Evolutionary conservation across 2,113 vertebrate species (phyloP), one percentile per base, ranked within the genome.

Genomic region (Alligator mississippiensis): DNA sequence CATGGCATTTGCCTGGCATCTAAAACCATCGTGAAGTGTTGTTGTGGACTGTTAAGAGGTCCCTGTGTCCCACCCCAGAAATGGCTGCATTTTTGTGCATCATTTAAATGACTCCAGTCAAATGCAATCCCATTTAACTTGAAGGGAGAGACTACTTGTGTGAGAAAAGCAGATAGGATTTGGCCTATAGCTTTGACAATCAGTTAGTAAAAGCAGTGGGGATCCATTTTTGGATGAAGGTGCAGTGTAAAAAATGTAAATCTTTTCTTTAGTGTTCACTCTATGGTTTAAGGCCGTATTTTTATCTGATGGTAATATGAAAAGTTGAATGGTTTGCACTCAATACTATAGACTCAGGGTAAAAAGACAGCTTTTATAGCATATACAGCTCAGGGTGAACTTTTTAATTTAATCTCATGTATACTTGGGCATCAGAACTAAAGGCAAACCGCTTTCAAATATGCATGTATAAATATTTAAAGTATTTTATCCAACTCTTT

Each of bases 181-280:
- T 70, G 30, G 66, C n/a, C 66, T 61, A 77, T 14, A 77, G 15
- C 3, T 74, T 77, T 76, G 55, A 28, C 74, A 55, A 83, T 5
- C 30, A 5, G 5, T 6, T 3, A 0, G n/a, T 74, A 24, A 47
- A 82, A 9, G 82, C 3, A 58, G 38, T 79, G 81, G 57, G 34
- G 13, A 22, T 70, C 21, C 57, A 58, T 17, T 27, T 76, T 77
- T 62, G 58, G 70, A 47, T 27, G 15, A 58, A 72, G 84, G 9
- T 3, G 3, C 11, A 1, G 0, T 24, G 54, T 54, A 27, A 28
- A 34, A 47, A 34, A 24, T 72, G 34, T 8, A n/a, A 66, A 15
- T 7, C 34, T 34, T 22, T 38, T 12, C n/a, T 66, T 66, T 11
- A 72, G 22, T 72, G 38, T 22, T 47, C 7, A 21, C 34, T 47